Conservation (phyloP, 2,113 vertebrate species). For the Aspidoscelis tigris region DNA sequence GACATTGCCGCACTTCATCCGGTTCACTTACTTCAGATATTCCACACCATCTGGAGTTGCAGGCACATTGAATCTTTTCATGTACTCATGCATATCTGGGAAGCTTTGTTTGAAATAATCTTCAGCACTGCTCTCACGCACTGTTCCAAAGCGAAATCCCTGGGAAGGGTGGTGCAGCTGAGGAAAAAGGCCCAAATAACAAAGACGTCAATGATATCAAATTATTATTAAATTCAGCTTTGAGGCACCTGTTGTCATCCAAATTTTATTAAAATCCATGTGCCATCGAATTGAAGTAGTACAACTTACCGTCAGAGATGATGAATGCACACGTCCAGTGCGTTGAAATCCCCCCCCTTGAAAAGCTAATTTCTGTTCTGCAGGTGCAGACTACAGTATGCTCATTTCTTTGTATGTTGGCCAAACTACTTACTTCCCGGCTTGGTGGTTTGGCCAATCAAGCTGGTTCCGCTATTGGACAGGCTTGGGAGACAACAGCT, state of each 20-base stretch:
- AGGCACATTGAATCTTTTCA: constrained; percentile 89
- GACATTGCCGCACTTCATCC: no score
- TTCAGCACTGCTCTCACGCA: constrained; percentile 89
- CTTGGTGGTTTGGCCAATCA: no score
- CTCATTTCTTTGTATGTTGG: no score
- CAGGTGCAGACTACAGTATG: no score
- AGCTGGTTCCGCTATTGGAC: no score
- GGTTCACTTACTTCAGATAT: constrained; percentile 81
- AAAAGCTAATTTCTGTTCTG: no score
- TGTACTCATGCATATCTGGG: constrained; percentile 92
- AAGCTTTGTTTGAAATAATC: constrained; percentile 90
- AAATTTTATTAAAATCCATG: neutral
- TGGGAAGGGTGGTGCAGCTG: constrained; percentile 91
- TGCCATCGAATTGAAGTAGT: neutral
- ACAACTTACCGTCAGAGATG: neutral
- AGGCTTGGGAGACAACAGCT: no score
- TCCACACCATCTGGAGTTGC: constrained; percentile 84
- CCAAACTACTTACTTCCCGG: no score
- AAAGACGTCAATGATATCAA: constrained; percentile 42
- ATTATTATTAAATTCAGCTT: neutral
- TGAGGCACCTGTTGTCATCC: neutral
- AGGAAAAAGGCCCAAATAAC: constrained; percentile 51
- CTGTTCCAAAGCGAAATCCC: constrained; percentile 89
- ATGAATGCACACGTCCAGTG: neutral
- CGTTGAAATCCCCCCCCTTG: no score